Evolutionary conservation across 2,113 vertebrate species (phyloP).

Genomic region (Clinocottus analis): DNA sequence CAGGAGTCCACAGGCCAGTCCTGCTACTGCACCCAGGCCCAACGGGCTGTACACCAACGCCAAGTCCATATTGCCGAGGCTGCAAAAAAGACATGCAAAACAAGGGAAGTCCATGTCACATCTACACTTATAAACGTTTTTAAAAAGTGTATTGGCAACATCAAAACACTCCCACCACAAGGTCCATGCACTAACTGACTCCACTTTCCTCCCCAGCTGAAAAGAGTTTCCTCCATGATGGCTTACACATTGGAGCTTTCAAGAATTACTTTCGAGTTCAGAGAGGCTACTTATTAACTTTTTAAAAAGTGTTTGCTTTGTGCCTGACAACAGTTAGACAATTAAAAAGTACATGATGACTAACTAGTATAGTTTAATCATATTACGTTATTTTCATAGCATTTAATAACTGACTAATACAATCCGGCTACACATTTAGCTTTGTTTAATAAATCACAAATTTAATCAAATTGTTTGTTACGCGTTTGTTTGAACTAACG

Average conservation of each 20-base stretch:
- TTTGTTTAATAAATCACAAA: background rate
- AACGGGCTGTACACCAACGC: conserved; percentile 63
- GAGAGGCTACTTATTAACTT: background rate
- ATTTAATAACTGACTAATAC: background rate
- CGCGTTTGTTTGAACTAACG: no score
- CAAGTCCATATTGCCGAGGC: conserved; percentile 83
- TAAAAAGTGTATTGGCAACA: background rate
- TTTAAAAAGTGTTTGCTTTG: background rate
- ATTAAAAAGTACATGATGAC: no score
- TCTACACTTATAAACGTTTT: no score
- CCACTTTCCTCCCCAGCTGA: background rate
- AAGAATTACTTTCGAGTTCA: no score
- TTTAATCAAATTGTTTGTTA: background rate
- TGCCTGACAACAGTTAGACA: background rate
- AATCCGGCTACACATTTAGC: background rate
- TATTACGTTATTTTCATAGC: no score
- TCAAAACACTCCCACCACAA: no score
- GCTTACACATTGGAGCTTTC: background rate
- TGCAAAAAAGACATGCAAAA: conserved; percentile 12
- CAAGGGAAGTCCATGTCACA: background rate
- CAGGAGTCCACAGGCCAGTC: conserved; percentile 88
- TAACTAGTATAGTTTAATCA: background rate
- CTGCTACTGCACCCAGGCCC: conserved; percentile 81
- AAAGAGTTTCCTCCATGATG: background rate
- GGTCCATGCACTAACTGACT: background rate